phyloP scores from a whole-genome alignment of 1,140 invertebrate genomes.

The Chionoecetes opilio region DNA sequence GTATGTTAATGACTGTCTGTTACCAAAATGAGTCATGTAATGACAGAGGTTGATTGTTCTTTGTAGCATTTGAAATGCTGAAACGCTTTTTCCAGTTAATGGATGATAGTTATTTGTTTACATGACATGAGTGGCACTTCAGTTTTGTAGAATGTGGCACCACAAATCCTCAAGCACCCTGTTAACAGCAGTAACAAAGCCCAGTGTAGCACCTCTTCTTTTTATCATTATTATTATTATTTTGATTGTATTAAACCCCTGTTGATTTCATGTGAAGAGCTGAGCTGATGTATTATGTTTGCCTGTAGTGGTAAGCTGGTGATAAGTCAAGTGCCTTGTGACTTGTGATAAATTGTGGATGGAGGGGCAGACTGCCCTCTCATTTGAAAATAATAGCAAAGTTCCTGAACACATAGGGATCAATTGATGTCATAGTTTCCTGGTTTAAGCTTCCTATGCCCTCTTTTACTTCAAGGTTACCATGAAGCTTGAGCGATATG shows the following conservation, averaged over 20 bases:
- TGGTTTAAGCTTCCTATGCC: conserved; percentile 54
- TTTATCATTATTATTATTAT: too few species aligned
- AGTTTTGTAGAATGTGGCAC: conserved; percentile 76
- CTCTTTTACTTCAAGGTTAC: conserved; percentile 45
- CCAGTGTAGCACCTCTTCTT: conserved; percentile 23
- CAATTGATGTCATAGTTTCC: conserved; percentile 70
- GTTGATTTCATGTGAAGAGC: conserved; percentile 55
- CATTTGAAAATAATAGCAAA: conserved; percentile 79
- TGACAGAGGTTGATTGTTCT: conserved; percentile 79
- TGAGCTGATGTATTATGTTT: conserved; percentile 68
- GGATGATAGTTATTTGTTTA: conserved; percentile 75
- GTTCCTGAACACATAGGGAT: conserved; percentile 79
- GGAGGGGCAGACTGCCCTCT: conserved; percentile 72
- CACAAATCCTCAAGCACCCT: conserved; percentile 75
- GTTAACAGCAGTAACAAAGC: conserved; percentile 45
- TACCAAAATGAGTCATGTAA: conserved; percentile 78
- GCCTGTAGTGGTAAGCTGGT: conserved; percentile 79
- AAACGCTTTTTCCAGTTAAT: conserved; percentile 75
- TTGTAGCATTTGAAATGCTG: conserved; percentile 78
- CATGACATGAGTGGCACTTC: conserved; percentile 73
- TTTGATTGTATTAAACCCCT: conserved; percentile 34
- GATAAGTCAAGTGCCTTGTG: conserved; percentile 79
- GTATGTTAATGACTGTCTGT: conserved; percentile 77
- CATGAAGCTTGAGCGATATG: conserved; percentile 43
- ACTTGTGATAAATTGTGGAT: conserved; percentile 80